phyloP scores from a whole-genome alignment of 2,113 vertebrate species.

The Elanus axillaris region DNA sequence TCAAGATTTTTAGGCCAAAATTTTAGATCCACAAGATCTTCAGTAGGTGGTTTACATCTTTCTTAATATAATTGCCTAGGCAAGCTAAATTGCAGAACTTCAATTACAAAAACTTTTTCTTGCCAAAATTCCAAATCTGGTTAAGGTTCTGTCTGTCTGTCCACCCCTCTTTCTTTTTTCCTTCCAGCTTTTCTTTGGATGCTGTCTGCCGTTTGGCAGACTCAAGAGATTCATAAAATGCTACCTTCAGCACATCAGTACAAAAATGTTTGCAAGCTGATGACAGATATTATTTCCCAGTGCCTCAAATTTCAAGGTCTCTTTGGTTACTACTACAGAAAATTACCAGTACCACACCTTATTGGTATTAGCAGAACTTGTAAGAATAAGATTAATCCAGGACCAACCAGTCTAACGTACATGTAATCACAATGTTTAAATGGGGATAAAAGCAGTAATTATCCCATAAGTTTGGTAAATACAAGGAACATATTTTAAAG shows the following conservation, averaged over 20 bases:
- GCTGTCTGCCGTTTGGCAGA: not conserved
- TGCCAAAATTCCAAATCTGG: slow-evolving; percentile 19
- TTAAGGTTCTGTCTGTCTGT: slow-evolving; percentile 4
- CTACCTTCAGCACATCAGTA: not conserved
- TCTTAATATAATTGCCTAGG: slow-evolving; percentile 44
- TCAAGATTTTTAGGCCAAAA: not conserved
- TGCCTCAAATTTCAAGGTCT: not conserved
- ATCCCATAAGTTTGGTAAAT: not conserved
- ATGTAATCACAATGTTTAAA: slow-evolving; percentile 42
- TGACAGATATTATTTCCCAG: not conserved
- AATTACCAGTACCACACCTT: not conserved
- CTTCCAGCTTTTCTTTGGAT: not conserved
- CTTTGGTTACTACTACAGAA: slow-evolving; percentile 24
- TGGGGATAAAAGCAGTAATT: slow-evolving; percentile 49
- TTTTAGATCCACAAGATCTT: not conserved
- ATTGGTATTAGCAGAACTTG: slow-evolving; percentile 30
- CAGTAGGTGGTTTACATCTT: slow-evolving; percentile 41
- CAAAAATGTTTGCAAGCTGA: not conserved
- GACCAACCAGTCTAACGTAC: not conserved
- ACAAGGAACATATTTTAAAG: not conserved
- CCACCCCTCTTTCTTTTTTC: not conserved
- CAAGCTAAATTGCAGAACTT: slow-evolving; percentile 44
- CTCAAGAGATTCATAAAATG: not conserved
- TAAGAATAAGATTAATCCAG: slow-evolving; percentile 33
- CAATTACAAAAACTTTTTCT: slow-evolving; percentile 51